Conservation (phyloP, 1,140 invertebrate species). For the Bombus breviceps region DNA sequence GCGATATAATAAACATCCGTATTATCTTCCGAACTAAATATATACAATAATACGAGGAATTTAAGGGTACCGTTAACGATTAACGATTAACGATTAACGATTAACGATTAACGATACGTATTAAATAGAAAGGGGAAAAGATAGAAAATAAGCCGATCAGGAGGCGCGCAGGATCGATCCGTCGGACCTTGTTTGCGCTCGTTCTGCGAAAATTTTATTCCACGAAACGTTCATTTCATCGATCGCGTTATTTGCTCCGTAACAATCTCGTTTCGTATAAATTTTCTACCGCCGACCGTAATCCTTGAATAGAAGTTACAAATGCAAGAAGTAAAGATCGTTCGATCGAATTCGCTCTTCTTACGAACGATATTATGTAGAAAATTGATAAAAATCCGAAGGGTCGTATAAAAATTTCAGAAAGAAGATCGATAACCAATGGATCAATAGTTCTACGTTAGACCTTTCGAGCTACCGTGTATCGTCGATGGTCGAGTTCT, state of each 20-base stretch:
- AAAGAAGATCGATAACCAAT: not conserved
- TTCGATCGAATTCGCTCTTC: no score
- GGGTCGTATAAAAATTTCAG: not conserved
- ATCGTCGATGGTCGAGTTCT: no score
- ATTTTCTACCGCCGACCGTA: no score
- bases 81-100: conserved; percentile 42
- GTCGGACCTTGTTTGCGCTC: no score
- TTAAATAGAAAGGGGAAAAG: not conserved
- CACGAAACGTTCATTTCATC: no score
- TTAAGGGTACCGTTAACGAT: conserved; percentile 47
- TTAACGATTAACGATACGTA: conserved; percentile 40
- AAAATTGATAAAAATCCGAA: not conserved
- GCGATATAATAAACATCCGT: conserved; percentile 29
- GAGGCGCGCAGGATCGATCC: conserved; percentile 17
- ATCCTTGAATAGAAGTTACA: no score
- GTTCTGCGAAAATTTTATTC: no score
- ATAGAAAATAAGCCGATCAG: conserved; percentile 1
- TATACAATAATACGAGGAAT: conserved; percentile 38
- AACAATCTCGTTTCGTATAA: no score
- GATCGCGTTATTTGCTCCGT: no score
- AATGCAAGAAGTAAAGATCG: accelerated
- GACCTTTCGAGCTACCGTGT: no score
- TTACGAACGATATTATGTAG: no score
- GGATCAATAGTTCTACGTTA: not conserved
- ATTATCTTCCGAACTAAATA: conserved; percentile 46